A percentile compares a stretch with the other conserved stretches of the same genome.
These are phyloP conservation scores for Crypturellus undulatus DNA, from an alignment of 2,113 vertebrate species.

Conservation along the genomic window DNA sequence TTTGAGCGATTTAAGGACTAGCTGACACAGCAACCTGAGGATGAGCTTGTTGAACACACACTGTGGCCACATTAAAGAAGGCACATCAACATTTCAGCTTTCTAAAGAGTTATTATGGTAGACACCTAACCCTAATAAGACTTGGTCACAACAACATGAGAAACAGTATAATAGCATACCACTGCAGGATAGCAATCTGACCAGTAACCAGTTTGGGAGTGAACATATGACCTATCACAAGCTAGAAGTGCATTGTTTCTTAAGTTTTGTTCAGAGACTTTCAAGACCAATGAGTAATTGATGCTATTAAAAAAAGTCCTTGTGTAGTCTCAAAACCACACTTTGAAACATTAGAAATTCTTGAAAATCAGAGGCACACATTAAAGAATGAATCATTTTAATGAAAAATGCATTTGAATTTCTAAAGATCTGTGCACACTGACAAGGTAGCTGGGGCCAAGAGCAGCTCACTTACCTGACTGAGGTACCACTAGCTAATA, in stretches of 20 bases:
- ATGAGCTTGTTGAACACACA: conserved; percentile 30
- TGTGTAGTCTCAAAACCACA: conserved; percentile 61
- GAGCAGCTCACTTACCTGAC: background rate
- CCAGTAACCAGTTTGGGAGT: background rate
- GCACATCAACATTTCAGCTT: conserved; percentile 14
- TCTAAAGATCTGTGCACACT: conserved; percentile 24
- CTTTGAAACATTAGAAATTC: background rate
- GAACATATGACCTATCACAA: conserved; percentile 17
- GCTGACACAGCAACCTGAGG: conserved; percentile 43
- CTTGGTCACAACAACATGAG: conserved; percentile 30
- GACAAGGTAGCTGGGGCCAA: background rate
- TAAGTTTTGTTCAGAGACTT: conserved; percentile 35
- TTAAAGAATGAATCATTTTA: conserved; percentile 28
- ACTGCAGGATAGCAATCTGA: conserved; percentile 40
- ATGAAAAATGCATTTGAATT: conserved; percentile 45
- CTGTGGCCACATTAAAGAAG: conserved; percentile 53
- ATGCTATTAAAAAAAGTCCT: conserved; percentile 53
- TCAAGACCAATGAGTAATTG: conserved; percentile 64
- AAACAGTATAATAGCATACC: conserved; percentile 5
- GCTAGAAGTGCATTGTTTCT: conserved; percentile 37
- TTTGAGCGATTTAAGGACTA: background rate
- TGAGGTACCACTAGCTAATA: background rate
- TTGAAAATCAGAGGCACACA: too few species aligned
- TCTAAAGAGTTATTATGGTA: conserved; percentile 41
- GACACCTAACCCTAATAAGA: conserved; percentile 40